Conservation (phyloP, 1,140 invertebrate species). For the Drosophila malerkotliana region DNA sequence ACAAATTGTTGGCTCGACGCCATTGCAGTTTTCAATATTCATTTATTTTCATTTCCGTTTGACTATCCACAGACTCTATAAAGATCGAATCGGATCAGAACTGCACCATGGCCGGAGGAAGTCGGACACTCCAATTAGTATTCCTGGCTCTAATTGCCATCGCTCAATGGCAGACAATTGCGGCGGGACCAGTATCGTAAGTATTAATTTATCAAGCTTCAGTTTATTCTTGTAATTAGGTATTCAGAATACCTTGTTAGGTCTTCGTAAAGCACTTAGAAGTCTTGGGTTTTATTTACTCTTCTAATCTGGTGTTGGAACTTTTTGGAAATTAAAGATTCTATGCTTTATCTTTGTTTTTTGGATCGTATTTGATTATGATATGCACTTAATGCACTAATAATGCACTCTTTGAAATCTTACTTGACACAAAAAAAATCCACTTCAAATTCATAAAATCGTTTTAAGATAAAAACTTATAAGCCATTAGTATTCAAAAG, state of each 20-base stretch:
- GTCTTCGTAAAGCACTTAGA: too few relatives aligned
- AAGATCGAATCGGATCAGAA: constrained; percentile 25
- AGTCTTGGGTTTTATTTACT: not conserved
- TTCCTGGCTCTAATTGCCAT: constrained; percentile 62
- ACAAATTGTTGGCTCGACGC: constrained; percentile 25
- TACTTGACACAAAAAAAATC: not conserved
- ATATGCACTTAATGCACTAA: too few relatives aligned
- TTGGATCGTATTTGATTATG: too few relatives aligned
- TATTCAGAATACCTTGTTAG: too few relatives aligned
- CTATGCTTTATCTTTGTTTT: not conserved
- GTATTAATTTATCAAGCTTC: constrained; percentile 16
- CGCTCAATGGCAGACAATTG: constrained; percentile 29
- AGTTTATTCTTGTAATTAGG: not conserved
- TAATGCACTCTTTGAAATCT: too few relatives aligned
- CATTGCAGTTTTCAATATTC: not conserved
- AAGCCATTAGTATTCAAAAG: constrained; percentile 5
- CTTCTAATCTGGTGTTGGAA: not conserved
- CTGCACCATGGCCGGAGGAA: constrained; percentile 34
- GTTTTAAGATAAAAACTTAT: not conserved
- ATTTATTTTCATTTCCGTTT: constrained; percentile 36
- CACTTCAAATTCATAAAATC: not conserved
- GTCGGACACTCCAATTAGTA: constrained; percentile 44
- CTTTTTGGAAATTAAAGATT: not conserved
- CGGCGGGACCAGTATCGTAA: constrained; percentile 56
- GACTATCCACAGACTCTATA: constrained; percentile 27